Evolutionary conservation across 2,888 invertebrate genomes (phyloP).

Genomic region (Caenorhabditis plicata): DNA sequence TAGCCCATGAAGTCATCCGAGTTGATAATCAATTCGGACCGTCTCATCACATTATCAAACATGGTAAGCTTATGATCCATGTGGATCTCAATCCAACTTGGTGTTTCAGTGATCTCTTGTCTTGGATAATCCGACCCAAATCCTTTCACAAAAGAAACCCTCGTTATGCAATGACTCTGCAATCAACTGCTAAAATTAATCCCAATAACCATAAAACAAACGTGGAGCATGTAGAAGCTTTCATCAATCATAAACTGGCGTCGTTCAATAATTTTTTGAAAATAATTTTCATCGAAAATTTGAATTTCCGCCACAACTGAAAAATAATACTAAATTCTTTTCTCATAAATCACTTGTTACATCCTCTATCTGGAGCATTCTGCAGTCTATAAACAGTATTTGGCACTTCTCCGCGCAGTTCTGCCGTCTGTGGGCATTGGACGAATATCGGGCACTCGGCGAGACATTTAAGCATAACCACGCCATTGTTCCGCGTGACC

Average conservation of each 20-base stretch:
- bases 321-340: not conserved
- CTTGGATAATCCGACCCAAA: slow-evolving; percentile 99
- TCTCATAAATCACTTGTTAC: not conserved
- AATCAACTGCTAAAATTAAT: no score
- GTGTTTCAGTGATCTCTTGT: slow-evolving; percentile 86
- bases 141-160: slow-evolving; percentile 97
- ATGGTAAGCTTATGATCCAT: not conserved
- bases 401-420: not conserved
- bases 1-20: no score
- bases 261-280: not conserved
- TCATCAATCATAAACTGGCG: not conserved
- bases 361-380: not conserved
- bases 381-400: slow-evolving; percentile 3
- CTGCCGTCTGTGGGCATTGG: slow-evolving; percentile 1
- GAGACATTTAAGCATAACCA: not conserved
- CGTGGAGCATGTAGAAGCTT: not conserved
- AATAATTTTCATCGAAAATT: not conserved
- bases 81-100: slow-evolving; percentile 93
- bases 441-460: slow-evolving; percentile 6
- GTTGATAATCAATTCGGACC: no score
- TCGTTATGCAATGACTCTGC: slow-evolving; percentile 96
- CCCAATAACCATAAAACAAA: not conserved
- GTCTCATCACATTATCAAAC: no score
- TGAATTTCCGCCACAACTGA: not conserved
- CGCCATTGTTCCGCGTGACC: not conserved